These are phyloP conservation scores for Galerucella calmariensis DNA, from an alignment of 2,888 invertebrate species.

Conservation along the genomic window DNA sequence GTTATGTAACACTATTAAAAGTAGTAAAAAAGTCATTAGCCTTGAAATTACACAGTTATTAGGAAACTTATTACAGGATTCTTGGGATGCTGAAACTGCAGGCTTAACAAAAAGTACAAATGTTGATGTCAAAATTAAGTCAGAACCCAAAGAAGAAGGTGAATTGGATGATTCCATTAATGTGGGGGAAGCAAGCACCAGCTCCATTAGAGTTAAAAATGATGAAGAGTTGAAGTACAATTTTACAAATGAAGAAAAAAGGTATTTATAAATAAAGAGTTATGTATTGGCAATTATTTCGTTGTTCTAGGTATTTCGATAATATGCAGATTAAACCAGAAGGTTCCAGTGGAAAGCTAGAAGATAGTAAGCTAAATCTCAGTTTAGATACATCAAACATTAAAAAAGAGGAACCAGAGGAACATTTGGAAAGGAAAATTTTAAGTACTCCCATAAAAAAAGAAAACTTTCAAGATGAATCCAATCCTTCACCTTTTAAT, in stretches of 20 bases:
- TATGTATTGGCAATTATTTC: background rate
- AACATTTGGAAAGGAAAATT: conserved; percentile 13
- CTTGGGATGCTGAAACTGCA: conserved; percentile 47
- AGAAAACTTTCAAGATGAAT: conserved; percentile 45
- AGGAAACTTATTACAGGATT: conserved; percentile 50
- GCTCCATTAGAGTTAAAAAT: background rate
- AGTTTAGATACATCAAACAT: conserved; percentile 15
- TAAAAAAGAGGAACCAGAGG: conserved; percentile 34
- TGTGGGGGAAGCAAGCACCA: background rate
- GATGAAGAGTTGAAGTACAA: background rate
- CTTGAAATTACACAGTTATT: background rate
- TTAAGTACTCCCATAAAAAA: conserved; percentile 39
- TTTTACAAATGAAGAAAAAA: background rate
- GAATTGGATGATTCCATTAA: conserved; percentile 18
- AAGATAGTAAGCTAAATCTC: background rate
- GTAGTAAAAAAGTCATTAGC: background rate
- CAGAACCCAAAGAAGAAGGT: conserved; percentile 19
- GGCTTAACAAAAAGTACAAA: conserved; percentile 15
- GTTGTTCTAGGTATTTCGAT: conserved; percentile 21
- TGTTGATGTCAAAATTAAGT: background rate
- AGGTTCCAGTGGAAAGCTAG: background rate
- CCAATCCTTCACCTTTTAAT: conserved; percentile 51
- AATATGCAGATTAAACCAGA: conserved; percentile 12
- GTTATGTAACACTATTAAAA: background rate
- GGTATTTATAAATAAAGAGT: background rate